Base-by-base conservation (phyloP, 1,140 invertebrate genomes). In the Lordiphosa clarofinis region DNA sequence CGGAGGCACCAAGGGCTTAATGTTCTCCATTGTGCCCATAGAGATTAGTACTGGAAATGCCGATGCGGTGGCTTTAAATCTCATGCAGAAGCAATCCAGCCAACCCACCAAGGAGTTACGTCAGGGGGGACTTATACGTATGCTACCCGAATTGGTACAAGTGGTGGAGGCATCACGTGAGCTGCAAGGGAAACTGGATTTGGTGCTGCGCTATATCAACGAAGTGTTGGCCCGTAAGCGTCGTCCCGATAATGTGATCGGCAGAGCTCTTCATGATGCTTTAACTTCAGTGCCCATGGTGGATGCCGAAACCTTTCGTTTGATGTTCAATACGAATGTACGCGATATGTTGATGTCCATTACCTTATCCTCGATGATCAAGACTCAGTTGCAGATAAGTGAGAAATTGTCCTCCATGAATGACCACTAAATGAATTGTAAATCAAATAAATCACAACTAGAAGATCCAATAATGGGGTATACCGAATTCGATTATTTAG, bases 271-370 rank as follows among this genome's bases (percentile, higher is more conserved):
- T 4, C 39, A 73, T 21, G 60, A 70, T 38, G 64, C 55, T 0
- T n/a, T 84, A 1, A 60, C 69, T 2, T 66, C 79, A 2, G 69
- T 84, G 5, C 78, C 78, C 2, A 8, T 78, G 24, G 15, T 86
- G 43, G 69, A 84, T 33, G 3, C 65, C 0, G 78, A 84, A 9
- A 56, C n/a, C 11, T 84, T 84, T 37, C 65, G 42, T 0, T 9
- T 37, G 0, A 66, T 78, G 68, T 71, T 86, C 42, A 84, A 71
- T 40, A 35, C 44, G 3, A 73, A 73, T 46, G 61, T 79, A 1
- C 65, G 78, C 1, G 70, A 86, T 11, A 71, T 84, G 65, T 56
- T 84, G 0, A 56, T 84, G 65, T 15, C 54, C 42, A 73, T 84
- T 9, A 78, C 79, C 0, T 54, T 84, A 4, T 52, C 79, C 42